Conservation (phyloP, 2,888 invertebrate species). For the Nipponacmea schrenckii region DNA sequence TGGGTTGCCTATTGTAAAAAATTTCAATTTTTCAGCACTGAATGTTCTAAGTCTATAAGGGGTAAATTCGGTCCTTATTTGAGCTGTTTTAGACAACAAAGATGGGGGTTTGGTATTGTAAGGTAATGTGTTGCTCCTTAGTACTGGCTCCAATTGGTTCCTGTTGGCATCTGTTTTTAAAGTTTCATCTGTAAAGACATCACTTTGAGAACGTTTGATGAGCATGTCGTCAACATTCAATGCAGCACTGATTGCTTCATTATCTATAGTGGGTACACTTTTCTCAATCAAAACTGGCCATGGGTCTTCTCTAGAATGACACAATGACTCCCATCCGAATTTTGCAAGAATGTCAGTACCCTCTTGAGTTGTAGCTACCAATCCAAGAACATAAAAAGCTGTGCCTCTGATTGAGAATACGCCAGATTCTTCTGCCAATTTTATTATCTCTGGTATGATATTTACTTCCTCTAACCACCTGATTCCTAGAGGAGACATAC, state of each 20-base stretch:
- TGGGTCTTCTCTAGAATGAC: constrained; percentile 77
- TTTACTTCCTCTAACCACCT: constrained; percentile 76
- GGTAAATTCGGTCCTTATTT: neutral
- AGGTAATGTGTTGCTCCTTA: constrained; percentile 44
- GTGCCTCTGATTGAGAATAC: constrained; percentile 89
- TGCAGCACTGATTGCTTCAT: neutral
- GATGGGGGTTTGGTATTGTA: constrained; percentile 38
- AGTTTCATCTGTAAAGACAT: neutral
- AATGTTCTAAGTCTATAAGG: neutral
- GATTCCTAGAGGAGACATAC: constrained; percentile 80
- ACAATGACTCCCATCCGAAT: constrained; percentile 76
- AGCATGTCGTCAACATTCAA: neutral
- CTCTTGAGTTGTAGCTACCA: constrained; percentile 84
- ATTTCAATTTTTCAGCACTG: constrained; percentile 4
- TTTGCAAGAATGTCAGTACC: constrained; percentile 84
- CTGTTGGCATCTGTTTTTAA: constrained; percentile 22
- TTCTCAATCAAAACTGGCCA: constrained; percentile 56
- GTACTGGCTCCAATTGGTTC: constrained; percentile 20
- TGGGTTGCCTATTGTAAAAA: constrained; percentile 72
- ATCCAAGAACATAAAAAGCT: constrained; percentile 86
- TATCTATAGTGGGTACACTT: constrained; percentile 27
- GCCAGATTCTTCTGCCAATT: constrained; percentile 81
- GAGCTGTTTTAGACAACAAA: constrained; percentile 35
- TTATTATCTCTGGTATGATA: constrained; percentile 71
- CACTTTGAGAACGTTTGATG: neutral